Base-by-base conservation (phyloP, 2,888 invertebrate species). In the Leptinotarsa rubiginosa region DNA sequence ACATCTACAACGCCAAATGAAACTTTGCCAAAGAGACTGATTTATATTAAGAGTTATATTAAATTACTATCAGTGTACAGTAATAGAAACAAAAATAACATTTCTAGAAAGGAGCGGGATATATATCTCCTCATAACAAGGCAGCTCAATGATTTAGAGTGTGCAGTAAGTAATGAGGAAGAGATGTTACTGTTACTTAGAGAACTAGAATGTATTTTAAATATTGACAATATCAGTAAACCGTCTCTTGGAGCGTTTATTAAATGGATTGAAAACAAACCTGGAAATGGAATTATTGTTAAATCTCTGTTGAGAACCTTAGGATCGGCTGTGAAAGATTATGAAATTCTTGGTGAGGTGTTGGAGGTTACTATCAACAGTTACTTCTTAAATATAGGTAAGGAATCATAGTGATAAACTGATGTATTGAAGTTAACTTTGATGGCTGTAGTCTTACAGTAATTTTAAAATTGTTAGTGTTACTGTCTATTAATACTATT, bases 1-100 rank as follows among this genome's bases (percentile, higher is more conserved):
- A 82, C 84, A 16, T 86, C 86, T 22, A 87, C 88, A 84, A 88
- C 89, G 75, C 87, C 88, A 18, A 88, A 89, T 47, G 80, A 82
- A 25, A 52, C 81, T 47, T 84, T 89, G 15, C 85, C 88, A 64
- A 92, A 92, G 82, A 88, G 92, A 69, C 90, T 91, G 81, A 89
- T 91, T 82, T 93, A 90, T 79, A 89, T 93, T 20, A 89, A 91
- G 77, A 90, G 91, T 62, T 89, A 90, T 68, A 89, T 91, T 0
- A 92, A 92, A 84, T 85, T 93, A 72, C 84, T 93, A 52, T 87
- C 90, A 4, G 90, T 90, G 16, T 90, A 89, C 78, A 87, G 89
- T 4, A 90, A 89, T 65, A 87, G 90, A 64, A 87, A 91, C 81
- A 92, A 91, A 83, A 85, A 88, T 50, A 82, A 89, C 54, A 83